Evolutionary conservation across 2,797 vertebrate species (phyloP).

Genomic region (Scyliorhinus canicula): DNA sequence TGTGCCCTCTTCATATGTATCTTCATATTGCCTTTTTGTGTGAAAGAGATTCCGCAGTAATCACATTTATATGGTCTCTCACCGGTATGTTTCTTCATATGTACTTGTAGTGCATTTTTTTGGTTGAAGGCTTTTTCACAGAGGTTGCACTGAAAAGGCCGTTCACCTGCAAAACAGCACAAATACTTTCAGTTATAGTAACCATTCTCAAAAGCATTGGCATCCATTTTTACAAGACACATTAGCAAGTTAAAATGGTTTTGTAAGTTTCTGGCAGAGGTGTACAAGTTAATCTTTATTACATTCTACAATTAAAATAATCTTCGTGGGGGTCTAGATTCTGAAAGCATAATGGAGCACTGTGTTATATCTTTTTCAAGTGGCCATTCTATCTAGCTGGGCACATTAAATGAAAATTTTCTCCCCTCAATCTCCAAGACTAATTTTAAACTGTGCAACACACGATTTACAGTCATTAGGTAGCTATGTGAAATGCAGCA

Average conservation of each 20-base stretch:
- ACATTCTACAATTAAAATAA: background rate
- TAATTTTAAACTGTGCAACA: background rate
- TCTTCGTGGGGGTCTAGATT: background rate
- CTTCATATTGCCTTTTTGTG: conserved; percentile 99
- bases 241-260: background rate
- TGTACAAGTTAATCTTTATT: background rate
- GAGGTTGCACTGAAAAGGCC: conserved; percentile 81
- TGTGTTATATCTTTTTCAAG: background rate
- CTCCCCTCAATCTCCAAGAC: background rate
- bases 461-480: background rate
- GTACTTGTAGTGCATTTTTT: conserved; percentile 96
- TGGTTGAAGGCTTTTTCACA: conserved; percentile 98
- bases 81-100: conserved; percentile 94
- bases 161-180: conserved; percentile 68
- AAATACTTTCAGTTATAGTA: background rate
- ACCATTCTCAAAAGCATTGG: background rate
- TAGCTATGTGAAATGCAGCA: background rate
- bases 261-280: background rate
- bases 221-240: background rate
- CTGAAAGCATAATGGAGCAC: background rate
- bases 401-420: background rate
- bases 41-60: conserved; percentile 88
- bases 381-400: background rate
- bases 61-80: conserved; percentile 94
- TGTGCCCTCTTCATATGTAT: conserved; percentile 93